phyloP scores from a whole-genome alignment of 2,888 invertebrate species.

The Congeria kusceri region DNA sequence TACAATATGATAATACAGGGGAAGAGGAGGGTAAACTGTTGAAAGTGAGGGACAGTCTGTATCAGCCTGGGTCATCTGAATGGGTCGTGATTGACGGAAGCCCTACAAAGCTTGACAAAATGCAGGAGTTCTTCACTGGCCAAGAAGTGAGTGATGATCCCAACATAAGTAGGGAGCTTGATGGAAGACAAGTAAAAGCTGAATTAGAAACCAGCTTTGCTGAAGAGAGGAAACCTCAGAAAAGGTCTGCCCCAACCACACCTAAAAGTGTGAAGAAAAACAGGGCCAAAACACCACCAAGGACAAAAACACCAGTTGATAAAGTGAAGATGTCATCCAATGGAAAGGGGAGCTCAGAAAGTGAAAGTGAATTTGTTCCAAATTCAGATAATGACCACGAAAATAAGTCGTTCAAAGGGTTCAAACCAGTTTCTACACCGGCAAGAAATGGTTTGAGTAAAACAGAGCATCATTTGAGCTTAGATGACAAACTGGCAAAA shows the following conservation, averaged over 20 bases:
- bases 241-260: conserved; percentile 9
- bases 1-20: conserved; percentile 30
- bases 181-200: conserved; percentile 41
- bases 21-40: conserved; percentile 38
- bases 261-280: conserved; percentile 30
- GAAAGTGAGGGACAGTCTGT: conserved; percentile 33
- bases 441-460: conserved; percentile 4
- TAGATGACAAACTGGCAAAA: conserved; percentile 56
- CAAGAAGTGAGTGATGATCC: conserved; percentile 43
- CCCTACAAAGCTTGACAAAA: conserved; percentile 47
- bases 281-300: conserved; percentile 13
- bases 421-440: background rate
- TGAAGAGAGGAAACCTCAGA: conserved; percentile 7
- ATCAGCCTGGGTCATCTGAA: conserved; percentile 31
- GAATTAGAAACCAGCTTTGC: conserved; percentile 38
- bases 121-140: conserved; percentile 59
- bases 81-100: conserved; percentile 33
- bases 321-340: conserved; percentile 26
- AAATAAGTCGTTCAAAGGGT: conserved; percentile 4
- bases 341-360: conserved; percentile 44
- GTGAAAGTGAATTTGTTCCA: conserved; percentile 48
- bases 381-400: conserved; percentile 55
- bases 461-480: conserved; percentile 18
- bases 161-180: conserved; percentile 38
- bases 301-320: conserved; percentile 42